Evolutionary conservation across 2,888 invertebrate genomes (phyloP), one percentile per base, ranked within the genome.

Genomic region (Nomada fucata): DNA sequence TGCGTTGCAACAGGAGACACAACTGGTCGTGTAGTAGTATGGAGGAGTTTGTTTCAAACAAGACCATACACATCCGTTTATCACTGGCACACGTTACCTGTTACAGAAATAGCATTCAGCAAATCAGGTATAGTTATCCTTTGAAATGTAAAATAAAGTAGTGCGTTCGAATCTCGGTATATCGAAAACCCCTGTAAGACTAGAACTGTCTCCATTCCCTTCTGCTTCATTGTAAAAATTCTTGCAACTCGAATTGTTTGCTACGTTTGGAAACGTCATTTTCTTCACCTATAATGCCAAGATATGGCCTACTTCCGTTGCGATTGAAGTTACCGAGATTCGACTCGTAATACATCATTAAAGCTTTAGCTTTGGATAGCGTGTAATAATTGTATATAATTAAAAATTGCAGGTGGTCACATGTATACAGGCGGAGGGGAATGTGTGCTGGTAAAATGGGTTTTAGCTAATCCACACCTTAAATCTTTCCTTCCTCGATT

Each of bases 401-500:
- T 57, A 68, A 57, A 59, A 86, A 42, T 80, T 79, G 5, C 29
- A 93, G 97, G 97, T 26, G 95, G 95, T 13, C 95, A 95, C 85
- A 95, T 97, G 91, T 96, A 96, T 88, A 97, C 97, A 88, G 97
- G 97, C 11, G 97, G 97, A n/a, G 95, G 95, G 64, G 98, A 98
- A 92, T 95, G 96, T 89, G 97, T 97, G 0, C 92, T 98, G 69
- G 97, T 97, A 0, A 96, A 96, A 92, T 98, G 97, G 98, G 94
- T 95, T 70, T 83, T 96, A 29, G 93, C 94, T 53, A 94, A 95
- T 87, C 93, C 94, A 0, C 91, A 94, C 7, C 90, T 94, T 0
- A 95, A 94, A 86, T 93, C 94, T 42, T 97, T 95, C 92, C 90
- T 97, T 64, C 97, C 98, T 0, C 95, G 97, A 68, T 94, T 97